These are phyloP conservation scores for Labeo rohita DNA, from an alignment of 2,113 vertebrate species.

Conservation along the genomic window DNA sequence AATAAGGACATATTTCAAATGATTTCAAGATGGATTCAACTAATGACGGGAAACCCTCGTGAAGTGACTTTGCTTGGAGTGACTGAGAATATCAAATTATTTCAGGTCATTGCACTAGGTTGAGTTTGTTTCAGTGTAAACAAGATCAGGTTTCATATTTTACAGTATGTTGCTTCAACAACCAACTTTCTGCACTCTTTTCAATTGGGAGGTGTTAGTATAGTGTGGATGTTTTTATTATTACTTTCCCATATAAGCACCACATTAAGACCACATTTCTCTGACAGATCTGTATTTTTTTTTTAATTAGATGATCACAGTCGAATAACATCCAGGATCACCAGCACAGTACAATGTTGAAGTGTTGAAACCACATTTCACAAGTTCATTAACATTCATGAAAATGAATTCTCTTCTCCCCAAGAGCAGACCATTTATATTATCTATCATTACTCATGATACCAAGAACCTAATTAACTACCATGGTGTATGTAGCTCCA, in stretches of 20 bases:
- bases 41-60: not conserved
- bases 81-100: slow-evolving; percentile 23
- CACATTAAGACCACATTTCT: not conserved
- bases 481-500: slow-evolving; percentile 27
- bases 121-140: slow-evolving; percentile 14
- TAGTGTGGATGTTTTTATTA: not conserved
- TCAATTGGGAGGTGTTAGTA: not conserved
- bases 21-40: slow-evolving; percentile 13
- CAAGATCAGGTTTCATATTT: not conserved
- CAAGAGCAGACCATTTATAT: slow-evolving; percentile 45
- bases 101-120: not conserved
- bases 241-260: not conserved
- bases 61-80: slow-evolving; percentile 30
- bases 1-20: slow-evolving; percentile 39
- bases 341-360: slow-evolving; percentile 4
- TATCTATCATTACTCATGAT: slow-evolving; percentile 50
- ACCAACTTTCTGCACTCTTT: not conserved
- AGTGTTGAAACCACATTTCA: slow-evolving; percentile 45
- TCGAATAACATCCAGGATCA: slow-evolving; percentile 35
- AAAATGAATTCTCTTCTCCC: slow-evolving; percentile 50
- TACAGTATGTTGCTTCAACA: slow-evolving; percentile 1
- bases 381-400: slow-evolving; percentile 53
- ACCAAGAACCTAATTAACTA: slow-evolving; percentile 52
- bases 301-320: slow-evolving; percentile 20
- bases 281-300: not conserved